Conservation (phyloP, 2,113 vertebrate species). For the Ctenomys sociabilis region DNA sequence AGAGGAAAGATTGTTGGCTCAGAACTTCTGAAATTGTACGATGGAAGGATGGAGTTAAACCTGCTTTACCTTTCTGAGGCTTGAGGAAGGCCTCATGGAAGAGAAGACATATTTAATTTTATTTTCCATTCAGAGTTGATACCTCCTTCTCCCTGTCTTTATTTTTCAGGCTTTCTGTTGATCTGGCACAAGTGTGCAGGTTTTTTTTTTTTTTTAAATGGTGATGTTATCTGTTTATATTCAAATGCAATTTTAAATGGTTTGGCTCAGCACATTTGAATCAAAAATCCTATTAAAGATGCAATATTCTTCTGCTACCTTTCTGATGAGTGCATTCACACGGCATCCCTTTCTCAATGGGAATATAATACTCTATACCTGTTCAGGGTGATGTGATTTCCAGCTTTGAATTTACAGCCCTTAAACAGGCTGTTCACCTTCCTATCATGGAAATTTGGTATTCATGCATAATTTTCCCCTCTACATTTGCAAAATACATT, state of each 20-base stretch:
- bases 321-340: conserved; percentile 75
- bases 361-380: conserved; percentile 85
- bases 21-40: conserved; percentile 65
- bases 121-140: conserved; percentile 81
- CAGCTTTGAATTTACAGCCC: conserved; percentile 81
- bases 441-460: conserved; percentile 81
- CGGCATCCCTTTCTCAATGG: conserved; percentile 80
- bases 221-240: conserved; percentile 87
- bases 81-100: conserved; percentile 78
- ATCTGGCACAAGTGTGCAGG: conserved; percentile 76
- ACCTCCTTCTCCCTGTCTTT: conserved; percentile 76
- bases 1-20: conserved; percentile 46
- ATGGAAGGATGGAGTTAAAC: conserved; percentile 77
- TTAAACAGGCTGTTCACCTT: conserved; percentile 82
- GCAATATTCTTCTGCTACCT: conserved; percentile 83
- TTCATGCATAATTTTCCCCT: conserved; percentile 76
- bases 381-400: conserved; percentile 84
- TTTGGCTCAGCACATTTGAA: conserved; percentile 87
- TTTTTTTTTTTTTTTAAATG: conserved; percentile 84
- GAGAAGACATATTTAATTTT: conserved; percentile 81
- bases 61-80: conserved; percentile 77
- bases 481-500: conserved; percentile 82
- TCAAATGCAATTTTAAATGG: conserved; percentile 86
- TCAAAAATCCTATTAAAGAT: conserved; percentile 88
- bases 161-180: conserved; percentile 81